phyloP scores from a whole-genome alignment of 1,140 invertebrate genomes.

The Scaptomyza montana region DNA sequence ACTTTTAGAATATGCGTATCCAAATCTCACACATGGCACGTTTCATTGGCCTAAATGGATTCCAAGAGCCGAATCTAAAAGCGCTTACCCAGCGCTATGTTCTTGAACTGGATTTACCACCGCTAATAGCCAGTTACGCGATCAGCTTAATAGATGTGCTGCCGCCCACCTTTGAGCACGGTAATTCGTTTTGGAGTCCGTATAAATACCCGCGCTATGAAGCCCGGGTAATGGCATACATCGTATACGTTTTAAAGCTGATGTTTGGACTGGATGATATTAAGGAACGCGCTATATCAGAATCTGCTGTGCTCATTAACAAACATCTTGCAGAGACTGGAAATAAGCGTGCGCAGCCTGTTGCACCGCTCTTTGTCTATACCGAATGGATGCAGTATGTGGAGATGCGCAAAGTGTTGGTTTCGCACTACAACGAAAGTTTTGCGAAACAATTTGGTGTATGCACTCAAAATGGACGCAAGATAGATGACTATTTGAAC shows the following conservation, averaged over 20 bases:
- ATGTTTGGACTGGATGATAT: constrained; percentile 87
- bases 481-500: constrained; percentile 54
- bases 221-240: constrained; percentile 86
- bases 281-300: constrained; percentile 86
- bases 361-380: constrained; percentile 86
- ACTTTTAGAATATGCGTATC: constrained; percentile 31
- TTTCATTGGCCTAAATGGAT: constrained; percentile 53
- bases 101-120: constrained; percentile 85
- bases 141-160: constrained; percentile 78
- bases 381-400: constrained; percentile 87
- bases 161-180: constrained; percentile 80
- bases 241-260: constrained; percentile 87
- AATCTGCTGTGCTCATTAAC: constrained; percentile 84
- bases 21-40: constrained; percentile 52
- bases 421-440: constrained; percentile 85
- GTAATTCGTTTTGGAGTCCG: not conserved
- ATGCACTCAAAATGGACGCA: constrained; percentile 21
- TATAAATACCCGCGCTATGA: constrained; percentile 85
- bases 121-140: constrained; percentile 67
- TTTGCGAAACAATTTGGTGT: constrained; percentile 78
- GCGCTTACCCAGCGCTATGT: constrained; percentile 85
- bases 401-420: constrained; percentile 85
- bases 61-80: constrained; percentile 84
- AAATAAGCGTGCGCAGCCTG: not conserved
- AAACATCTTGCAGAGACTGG: constrained; percentile 11